phyloP scores from a whole-genome alignment of 2,113 vertebrate species.

The Dasyurus viverrinus region DNA sequence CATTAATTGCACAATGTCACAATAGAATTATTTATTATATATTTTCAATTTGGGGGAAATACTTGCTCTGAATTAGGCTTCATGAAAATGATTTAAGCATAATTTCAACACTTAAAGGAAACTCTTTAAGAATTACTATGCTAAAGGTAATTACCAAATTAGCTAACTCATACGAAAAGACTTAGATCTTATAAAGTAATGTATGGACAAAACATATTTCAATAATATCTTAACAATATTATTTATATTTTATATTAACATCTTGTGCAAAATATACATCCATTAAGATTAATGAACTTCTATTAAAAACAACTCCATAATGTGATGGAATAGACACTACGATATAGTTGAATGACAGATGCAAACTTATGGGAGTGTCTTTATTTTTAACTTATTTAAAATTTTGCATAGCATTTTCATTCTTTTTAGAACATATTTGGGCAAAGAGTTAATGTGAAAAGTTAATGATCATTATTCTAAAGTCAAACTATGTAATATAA shows the following conservation, averaged over 20 bases:
- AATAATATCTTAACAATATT: background rate
- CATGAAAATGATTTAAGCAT: conserved; percentile 24
- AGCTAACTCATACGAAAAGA: background rate
- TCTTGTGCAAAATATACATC: background rate
- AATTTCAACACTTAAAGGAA: background rate
- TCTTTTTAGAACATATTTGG: conserved; percentile 6
- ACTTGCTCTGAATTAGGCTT: background rate
- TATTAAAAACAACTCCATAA: background rate
- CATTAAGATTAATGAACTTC: background rate
- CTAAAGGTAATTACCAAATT: conserved; percentile 30
- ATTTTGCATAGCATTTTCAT: background rate
- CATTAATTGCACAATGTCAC: background rate
- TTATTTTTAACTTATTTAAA: background rate
- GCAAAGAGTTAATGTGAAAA: background rate
- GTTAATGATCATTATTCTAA: conserved; percentile 11
- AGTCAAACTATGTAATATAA: background rate
- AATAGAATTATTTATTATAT: conserved; percentile 58
- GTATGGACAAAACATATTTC: background rate
- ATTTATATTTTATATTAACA: background rate
- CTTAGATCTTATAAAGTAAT: background rate
- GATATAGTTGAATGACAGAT: background rate
- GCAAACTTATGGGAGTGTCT: background rate
- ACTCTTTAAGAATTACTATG: conserved; percentile 27
- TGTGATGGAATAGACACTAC: background rate
- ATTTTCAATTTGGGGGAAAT: conserved; percentile 45